These are phyloP conservation scores for Nycteola revayana DNA, from an alignment of 2,888 invertebrate genomes.

Conservation along the genomic window DNA sequence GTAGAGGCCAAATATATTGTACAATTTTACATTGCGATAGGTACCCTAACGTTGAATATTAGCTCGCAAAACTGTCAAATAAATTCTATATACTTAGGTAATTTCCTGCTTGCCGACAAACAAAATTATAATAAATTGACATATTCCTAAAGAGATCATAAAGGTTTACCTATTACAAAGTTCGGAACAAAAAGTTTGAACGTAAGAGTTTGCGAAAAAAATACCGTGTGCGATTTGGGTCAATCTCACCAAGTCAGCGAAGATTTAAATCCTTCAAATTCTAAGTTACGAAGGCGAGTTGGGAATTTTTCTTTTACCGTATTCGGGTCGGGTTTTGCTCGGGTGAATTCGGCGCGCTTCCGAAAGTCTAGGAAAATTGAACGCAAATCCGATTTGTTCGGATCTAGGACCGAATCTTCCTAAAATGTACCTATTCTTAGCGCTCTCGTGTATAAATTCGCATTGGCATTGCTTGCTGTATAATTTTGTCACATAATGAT, in stretches of 20 bases:
- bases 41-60: no score
- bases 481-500: no score
- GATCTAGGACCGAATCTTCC: slow-evolving; percentile 51
- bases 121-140: no score
- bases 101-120: no score
- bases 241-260: slow-evolving; percentile 50
- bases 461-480: no score
- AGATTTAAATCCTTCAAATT: slow-evolving; percentile 65
- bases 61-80: no score
- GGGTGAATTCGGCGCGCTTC: slow-evolving; percentile 54
- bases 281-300: slow-evolving; percentile 48
- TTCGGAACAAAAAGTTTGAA: slow-evolving; percentile 14
- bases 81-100: no score
- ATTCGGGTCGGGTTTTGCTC: slow-evolving; percentile 61
- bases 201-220: slow-evolving; percentile 27
- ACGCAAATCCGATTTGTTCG: slow-evolving; percentile 76
- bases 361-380: slow-evolving; percentile 74
- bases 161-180: no score
- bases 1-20: slow-evolving; percentile 23
- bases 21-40: no score
- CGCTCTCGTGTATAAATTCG: no score
- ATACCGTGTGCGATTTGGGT: slow-evolving; percentile 43
- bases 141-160: no score
- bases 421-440: slow-evolving; percentile 44
- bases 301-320: slow-evolving; percentile 53